Conservation (phyloP, 2,113 vertebrate genomes). For the Pygoscelis adeliae region DNA sequence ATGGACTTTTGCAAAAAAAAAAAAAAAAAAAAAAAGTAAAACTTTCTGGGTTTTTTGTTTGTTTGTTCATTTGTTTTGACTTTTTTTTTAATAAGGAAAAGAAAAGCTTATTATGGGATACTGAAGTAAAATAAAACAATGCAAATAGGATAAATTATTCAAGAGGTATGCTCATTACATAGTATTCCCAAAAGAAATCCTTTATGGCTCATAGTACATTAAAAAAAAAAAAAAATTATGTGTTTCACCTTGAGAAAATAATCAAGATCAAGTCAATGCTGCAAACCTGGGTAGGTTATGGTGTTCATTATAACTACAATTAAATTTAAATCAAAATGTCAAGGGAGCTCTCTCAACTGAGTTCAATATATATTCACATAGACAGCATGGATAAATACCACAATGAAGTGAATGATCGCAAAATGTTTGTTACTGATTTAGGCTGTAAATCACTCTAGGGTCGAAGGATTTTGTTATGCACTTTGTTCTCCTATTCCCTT, state of each 20-base stretch:
- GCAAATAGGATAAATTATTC: neutral
- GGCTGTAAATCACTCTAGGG: neutral
- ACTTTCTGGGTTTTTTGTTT: neutral
- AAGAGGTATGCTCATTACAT: neutral
- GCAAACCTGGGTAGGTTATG: neutral
- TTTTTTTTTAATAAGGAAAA: neutral
- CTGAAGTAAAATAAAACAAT: neutral
- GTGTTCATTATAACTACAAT: neutral
- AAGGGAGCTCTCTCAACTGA: neutral
- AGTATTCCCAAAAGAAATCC: neutral
- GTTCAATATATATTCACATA: neutral
- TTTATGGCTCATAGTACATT: neutral
- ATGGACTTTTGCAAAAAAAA: neutral
- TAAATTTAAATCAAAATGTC: constrained; percentile 49
- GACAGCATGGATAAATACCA: neutral
- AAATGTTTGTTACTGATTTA: neutral
- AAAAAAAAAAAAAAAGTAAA: neutral
- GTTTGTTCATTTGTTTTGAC: neutral
- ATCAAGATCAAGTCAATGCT: constrained; percentile 24
- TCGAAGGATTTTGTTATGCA: neutral
- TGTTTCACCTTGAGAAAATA: constrained; percentile 26
- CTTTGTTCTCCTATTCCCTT: neutral
- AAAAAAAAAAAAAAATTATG: neutral
- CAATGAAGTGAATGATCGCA: neutral
- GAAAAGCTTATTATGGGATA: neutral